Percentiles rank a stretch among this genome's conserved stretches.
Evolutionary conservation across 2,888 invertebrate genomes (phyloP).

Genomic region (Mactromeris polynyma): DNA sequence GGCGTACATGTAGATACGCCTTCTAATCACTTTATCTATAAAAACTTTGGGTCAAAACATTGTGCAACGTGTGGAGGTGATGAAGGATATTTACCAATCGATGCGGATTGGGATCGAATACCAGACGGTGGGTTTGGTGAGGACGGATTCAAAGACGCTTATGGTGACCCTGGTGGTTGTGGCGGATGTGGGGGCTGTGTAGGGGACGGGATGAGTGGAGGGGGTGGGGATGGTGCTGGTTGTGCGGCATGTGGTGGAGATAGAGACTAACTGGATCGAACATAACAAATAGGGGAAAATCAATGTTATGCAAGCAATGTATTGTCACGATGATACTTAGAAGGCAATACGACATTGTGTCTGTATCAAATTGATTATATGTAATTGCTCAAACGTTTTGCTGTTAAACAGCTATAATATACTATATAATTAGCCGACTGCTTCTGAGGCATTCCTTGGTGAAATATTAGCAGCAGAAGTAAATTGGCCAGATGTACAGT

Average conservation of each 20-base stretch:
- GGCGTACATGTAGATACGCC: conserved; percentile 86
- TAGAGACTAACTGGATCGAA: background rate
- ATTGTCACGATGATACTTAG: background rate
- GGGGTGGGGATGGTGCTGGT: background rate
- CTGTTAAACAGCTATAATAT: background rate
- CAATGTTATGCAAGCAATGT: background rate
- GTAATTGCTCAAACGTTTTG: background rate
- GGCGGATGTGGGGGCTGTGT: background rate
- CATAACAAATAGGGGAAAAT: background rate
- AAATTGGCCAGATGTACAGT: too few species aligned
- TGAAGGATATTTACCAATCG: background rate
- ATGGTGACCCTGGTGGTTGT: background rate
- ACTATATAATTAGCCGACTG: too few species aligned
- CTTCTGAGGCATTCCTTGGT: too few species aligned
- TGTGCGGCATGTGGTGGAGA: background rate
- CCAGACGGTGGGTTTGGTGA: too few species aligned
- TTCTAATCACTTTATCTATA: conserved; percentile 83
- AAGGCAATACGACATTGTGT: background rate
- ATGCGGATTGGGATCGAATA: background rate
- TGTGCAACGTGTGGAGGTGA: conserved; percentile 75
- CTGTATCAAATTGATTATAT: too few species aligned
- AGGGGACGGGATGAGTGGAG: background rate
- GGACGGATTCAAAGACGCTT: background rate
- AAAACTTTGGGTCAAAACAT: conserved; percentile 68
- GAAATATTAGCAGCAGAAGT: too few species aligned